These are phyloP conservation scores for Beaufortia kweichowensis DNA, from an alignment of 2,113 vertebrate species.

Conservation along the genomic window DNA sequence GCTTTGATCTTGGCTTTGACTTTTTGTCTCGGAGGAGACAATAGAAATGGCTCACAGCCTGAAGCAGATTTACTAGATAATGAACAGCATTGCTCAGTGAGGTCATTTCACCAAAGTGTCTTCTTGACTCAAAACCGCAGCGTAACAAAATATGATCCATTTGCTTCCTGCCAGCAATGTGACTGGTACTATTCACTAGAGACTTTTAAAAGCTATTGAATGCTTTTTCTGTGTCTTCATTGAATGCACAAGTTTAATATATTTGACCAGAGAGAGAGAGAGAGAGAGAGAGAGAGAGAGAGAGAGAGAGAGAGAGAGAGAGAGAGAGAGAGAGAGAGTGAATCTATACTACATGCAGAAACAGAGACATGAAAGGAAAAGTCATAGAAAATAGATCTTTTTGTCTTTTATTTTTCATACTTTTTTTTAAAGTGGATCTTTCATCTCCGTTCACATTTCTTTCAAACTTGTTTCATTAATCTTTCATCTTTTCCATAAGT, in stretches of 20 bases:
- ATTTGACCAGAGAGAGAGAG: conserved; percentile 36
- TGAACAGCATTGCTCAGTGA: conserved; percentile 26
- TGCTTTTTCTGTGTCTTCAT: conserved; percentile 42
- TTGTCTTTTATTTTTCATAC: conserved; percentile 17
- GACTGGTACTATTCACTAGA: conserved; percentile 43
- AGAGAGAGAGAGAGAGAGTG: too few relatives aligned
- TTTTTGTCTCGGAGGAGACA: background rate
- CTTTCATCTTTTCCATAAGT: conserved; percentile 49
- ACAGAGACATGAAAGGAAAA: background rate
- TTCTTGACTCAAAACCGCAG: conserved; percentile 31
- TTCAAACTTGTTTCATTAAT: conserved; percentile 36
- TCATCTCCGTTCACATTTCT: conserved; percentile 22
- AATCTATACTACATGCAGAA: background rate
- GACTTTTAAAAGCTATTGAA: conserved; percentile 47
- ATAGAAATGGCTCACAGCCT: conserved; percentile 14
- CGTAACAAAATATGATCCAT: conserved; percentile 44
- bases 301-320: too few relatives aligned
- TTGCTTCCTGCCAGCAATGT: conserved; percentile 26
- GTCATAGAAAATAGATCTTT: conserved; percentile 23
- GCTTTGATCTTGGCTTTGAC: conserved; percentile 19
- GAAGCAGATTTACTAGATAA: conserved; percentile 26
- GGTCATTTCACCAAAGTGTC: conserved; percentile 32
- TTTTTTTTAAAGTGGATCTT: conserved; percentile 32
- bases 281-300: too few relatives aligned
- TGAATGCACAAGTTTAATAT: conserved; percentile 45